Base-by-base conservation (phyloP, 2,888 invertebrate genomes). In the Dascillus cervinus region DNA sequence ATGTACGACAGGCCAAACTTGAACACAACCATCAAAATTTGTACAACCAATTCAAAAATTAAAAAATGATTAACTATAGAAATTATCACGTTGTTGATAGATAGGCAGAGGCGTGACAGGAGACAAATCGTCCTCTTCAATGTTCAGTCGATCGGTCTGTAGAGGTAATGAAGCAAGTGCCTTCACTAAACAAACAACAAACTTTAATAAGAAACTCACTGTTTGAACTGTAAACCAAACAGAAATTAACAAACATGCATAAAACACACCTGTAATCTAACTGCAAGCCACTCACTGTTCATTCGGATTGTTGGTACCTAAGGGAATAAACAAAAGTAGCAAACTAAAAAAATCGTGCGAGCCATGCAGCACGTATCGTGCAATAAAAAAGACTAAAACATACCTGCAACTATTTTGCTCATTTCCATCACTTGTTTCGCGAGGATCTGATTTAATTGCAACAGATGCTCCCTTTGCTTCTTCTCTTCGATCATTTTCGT, bases 321-420 rank as follows among this genome's bases (percentile, higher is more conserved):
- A 37, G 55, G 56, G 52, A 57, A 51, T 41, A 47, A 53, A 52
- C 29, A 32, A 34, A 22, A 49, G 49, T 43, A 29, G 43, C 42
- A 33, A 44, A 53, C 43, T 19, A 22, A 38, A 39, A 42, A 26
- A 30, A 30, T 33, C 36, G 41, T 45, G 15, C 12, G 21, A 33
- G 22, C 12, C 24, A 34, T 31, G 14, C 32, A 26, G 22, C 14
- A 10, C 32, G 35, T 39, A 36, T 36, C 39, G 40, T 39, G 29
- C 29, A 13, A 17, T 19, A 27, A 34, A 26, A 27, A 25, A 27
- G 26, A 24, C 35, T 37, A 32, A 17, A 20, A 29, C 32, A 72
- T 75, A 92, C 92, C 92, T 67, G 94, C 92, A 52, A 91, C 90
- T 61, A 89, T 85, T 74, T 90, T 89, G 70, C 90, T 91, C 75